These are phyloP conservation scores for Cygnus atratus DNA, from an alignment of 2,113 vertebrate species.

Conservation along the genomic window DNA sequence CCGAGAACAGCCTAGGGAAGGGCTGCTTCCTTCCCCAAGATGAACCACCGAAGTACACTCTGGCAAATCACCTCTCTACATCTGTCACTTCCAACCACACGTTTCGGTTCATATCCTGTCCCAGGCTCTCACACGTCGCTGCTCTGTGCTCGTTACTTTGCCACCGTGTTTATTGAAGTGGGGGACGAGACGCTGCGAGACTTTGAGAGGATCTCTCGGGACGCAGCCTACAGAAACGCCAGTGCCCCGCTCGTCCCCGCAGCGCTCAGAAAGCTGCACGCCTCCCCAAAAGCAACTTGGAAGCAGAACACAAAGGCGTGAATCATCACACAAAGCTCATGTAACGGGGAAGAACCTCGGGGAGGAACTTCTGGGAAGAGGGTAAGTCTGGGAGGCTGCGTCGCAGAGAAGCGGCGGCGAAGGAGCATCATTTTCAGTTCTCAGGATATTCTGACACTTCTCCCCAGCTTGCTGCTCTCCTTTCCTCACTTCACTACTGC, in stretches of 20 bases:
- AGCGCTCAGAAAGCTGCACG: rapidly evolving
- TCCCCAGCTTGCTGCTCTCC: not conserved
- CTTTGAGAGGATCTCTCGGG: not conserved
- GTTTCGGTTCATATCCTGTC: not conserved
- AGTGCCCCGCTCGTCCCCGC: rapidly evolving
- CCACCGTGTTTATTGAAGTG: not conserved
- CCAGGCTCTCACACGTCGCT: rapidly evolving
- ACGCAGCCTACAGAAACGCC: not conserved
- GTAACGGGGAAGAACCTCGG: constrained; percentile 45
- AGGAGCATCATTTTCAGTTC: not conserved
- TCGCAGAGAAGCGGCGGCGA: not conserved
- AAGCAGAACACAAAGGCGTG: not conserved
- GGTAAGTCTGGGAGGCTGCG: not conserved
- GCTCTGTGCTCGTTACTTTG: not conserved
- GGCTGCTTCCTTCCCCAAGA: constrained; percentile 8
- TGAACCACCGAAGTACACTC: not conserved
- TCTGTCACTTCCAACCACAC: not conserved
- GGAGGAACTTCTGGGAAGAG: constrained; percentile 55
- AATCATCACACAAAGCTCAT: not conserved
- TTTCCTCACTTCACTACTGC: not conserved
- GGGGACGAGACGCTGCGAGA: not conserved
- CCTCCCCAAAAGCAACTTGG: not conserved
- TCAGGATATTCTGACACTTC: not conserved
- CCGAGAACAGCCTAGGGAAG: not conserved
- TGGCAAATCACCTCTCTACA: not conserved